Evolutionary conservation across 2,797 vertebrate genomes (phyloP), one percentile per base, ranked within the genome.

Genomic region (Pangasius mekongensis): DNA sequence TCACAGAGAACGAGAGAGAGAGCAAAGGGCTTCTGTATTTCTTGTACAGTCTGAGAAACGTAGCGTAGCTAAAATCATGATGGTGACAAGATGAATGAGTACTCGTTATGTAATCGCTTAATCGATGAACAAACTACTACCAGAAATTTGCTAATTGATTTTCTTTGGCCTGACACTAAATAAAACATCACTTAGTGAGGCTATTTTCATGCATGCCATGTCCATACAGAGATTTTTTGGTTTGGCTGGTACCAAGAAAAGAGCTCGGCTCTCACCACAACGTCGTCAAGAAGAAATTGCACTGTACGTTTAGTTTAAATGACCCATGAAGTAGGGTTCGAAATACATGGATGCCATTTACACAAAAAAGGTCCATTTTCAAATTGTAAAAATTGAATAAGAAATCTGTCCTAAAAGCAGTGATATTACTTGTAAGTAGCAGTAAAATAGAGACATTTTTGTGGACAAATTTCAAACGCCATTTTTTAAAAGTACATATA

Each of bases 1-100:
- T 76, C 69, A 87, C 89, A 92, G 87, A 90, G 76, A 82, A 36
- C 60, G 33, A 62, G 84, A 91, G 47, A 90, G 88, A 92, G 80
- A 9, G 47, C 2, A 27, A 2, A 30, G 7, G 16, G 1, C 49
- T 20, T 30, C 47, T 0, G 27, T 6, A 3, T 77, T 30, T 30
- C 49, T 30, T 30, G n/a, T 54, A 3, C 71, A 27, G 71, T 49
- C 24, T 49, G 43, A 47, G 39, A 14, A 36, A 69, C 66, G 62
- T 64, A 71, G 69, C 2, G 24, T n/a, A 33, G 49, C 49, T 78
- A 4, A 22, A 14, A 33, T 33, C 7, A 7, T 33, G 49, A 20
- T 16, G 43, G 4, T 20, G 52, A 33, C 18, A 0, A 56, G 14
- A 10, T 64, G 36, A 64, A 83, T 2, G 58, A 64, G 58, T 4